phyloP scores from a whole-genome alignment of 2,888 invertebrate species.

The Torymus aiolomorphi region DNA sequence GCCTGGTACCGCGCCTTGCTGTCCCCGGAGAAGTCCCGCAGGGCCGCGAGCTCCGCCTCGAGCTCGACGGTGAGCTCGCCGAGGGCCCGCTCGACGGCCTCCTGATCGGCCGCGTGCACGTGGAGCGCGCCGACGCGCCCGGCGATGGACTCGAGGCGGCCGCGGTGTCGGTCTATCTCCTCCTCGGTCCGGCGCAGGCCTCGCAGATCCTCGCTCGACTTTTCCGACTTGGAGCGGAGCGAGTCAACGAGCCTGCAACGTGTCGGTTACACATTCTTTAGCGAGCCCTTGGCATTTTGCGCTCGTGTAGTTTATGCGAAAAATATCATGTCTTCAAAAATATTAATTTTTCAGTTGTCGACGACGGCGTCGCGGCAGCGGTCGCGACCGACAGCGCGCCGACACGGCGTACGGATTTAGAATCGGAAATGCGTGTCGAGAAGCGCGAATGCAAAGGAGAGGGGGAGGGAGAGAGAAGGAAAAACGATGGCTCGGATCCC shows the following conservation, averaged over 20 bases:
- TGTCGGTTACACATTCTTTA: not conserved
- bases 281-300: not conserved
- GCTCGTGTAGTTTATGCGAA: not conserved
- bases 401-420: constrained; percentile 69
- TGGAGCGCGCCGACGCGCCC: constrained; percentile 77
- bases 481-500: constrained; percentile 68
- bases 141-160: constrained; percentile 79
- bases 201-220: constrained; percentile 85
- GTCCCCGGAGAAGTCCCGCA: constrained; percentile 71
- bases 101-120: constrained; percentile 86
- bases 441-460: constrained; percentile 58
- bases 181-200: constrained; percentile 86
- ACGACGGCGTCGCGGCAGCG: constrained; percentile 45
- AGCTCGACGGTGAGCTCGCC: constrained; percentile 76
- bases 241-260: constrained; percentile 85
- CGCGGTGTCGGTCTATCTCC: constrained; percentile 83
- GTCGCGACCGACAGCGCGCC: constrained; percentile 56
- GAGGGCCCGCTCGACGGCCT: constrained; percentile 80
- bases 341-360: not conserved
- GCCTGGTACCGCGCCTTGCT: constrained; percentile 75
- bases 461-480: constrained; percentile 23
- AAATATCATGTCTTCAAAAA: constrained; percentile 9
- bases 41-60: constrained; percentile 67
- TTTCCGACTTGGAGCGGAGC: constrained; percentile 85
- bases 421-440: constrained; percentile 73